Base-by-base conservation (phyloP, 2,797 vertebrate species). In the Crocodylus rhombifer region DNA sequence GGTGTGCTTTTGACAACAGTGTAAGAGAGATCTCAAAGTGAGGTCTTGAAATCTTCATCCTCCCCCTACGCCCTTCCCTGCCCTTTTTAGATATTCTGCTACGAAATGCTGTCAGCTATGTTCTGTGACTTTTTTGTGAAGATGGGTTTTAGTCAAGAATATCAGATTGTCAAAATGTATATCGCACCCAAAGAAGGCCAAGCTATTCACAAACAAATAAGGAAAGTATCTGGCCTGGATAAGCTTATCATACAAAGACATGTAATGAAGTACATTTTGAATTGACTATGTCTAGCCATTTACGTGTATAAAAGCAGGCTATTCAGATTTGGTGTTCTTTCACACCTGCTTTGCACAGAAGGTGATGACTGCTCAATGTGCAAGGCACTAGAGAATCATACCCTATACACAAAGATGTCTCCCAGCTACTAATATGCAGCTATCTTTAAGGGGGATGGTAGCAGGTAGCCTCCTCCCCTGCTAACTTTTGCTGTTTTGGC, bases 71-170 rank as follows among this genome's bases (percentile, higher is more conserved):
- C 42, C 42, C 42, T 51, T 51, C 9, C 42, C 42, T 11, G 42
- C 42, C 42, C 9, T 10, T 51, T 51, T 51, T 9, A 2, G 4
- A 55, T 71, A 1, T 5, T 23, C 4, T 14, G 33, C 57, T 51
- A 3, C 36, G 55, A 36, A 56, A 4, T 4, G 0, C 23, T 3
- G 1, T 62, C 58, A 4, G 13, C 55, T 11, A 55, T 3, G 60
- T 3, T 2, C 14, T 30, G 30, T 60, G 7, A 9, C 14, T 15
- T 14, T 15, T 2, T 9, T n/a, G 25, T 3, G 2, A 2, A 7
- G 57, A 4, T 0, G 14, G 21, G 36, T 36, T 23, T 42, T 13
- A 25, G 36, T 71, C 36, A 42, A 14, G 36, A 42, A 25, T 71
- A 36, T 71, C 36, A 71, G 69, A 71, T 67, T 20, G 11, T 42